Percentiles rank a stretch among this genome's conserved stretches.
Conservation (phyloP, 2,113 vertebrate genomes). For the Oriolus oriolus region DNA sequence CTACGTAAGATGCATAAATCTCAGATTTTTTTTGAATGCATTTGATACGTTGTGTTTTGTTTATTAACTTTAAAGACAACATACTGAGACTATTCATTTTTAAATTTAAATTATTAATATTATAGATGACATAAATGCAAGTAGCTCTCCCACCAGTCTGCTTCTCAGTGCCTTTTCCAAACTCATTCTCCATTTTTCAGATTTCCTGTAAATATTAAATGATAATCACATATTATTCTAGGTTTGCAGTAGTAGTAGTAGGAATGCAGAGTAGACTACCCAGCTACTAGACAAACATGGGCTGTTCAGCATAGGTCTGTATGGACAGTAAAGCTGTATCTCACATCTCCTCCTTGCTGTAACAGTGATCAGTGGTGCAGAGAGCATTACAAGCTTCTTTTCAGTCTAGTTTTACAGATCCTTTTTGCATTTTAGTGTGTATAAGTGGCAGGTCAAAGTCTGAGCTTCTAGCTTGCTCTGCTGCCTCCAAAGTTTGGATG, state of each 20-base stretch:
- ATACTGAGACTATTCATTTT: background rate
- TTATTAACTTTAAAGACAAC: background rate
- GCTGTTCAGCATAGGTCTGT: background rate
- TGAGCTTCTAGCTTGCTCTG: background rate
- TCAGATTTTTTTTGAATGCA: background rate
- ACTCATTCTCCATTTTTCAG: background rate
- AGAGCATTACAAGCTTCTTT: background rate
- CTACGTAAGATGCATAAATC: background rate
- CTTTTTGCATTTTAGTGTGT: background rate
- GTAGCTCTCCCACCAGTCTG: background rate
- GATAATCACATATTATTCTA: background rate
- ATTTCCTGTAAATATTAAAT: background rate
- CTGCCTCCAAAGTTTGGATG: background rate
- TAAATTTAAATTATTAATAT: background rate
- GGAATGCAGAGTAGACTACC: background rate
- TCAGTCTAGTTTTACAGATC: background rate
- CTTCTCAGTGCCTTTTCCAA: background rate
- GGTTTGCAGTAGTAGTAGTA: background rate
- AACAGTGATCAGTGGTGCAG: background rate
- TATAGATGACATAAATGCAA: fast-evolving
- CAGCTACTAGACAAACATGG: background rate
- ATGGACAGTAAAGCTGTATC: background rate
- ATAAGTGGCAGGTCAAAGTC: background rate
- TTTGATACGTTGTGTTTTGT: background rate
- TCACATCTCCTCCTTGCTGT: background rate